Base-by-base conservation (phyloP, 1,140 invertebrate species). In the Drosophila pandora region DNA sequence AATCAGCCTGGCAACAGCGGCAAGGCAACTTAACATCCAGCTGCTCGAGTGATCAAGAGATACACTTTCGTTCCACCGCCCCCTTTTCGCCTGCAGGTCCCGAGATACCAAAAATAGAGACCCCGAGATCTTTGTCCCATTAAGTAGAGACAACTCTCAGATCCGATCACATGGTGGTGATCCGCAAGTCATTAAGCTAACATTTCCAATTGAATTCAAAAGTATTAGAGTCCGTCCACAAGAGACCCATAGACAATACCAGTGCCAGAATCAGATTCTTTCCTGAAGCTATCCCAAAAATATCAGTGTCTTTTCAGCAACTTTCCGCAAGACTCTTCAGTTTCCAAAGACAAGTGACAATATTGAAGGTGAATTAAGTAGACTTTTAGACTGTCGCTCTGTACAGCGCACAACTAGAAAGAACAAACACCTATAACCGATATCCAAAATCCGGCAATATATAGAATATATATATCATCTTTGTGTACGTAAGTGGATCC, bases 151-250 rank as follows among this genome's bases (percentile, higher is more conserved):
- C 17, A 45, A 39, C 13, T 65, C 49, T 43, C 13, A 30, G 32
- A 63, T 9, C 2, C 10, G 41, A 37, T 61, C 43, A 34, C 48
- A 34, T 57, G 62, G 45, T 57, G 62, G 45, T 41, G 43, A 13
- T 43, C 39, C 57, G 34, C 50, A 59, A 37, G 17, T 73, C 58
- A 55, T 54, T 56, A 45, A 34, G 41, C 57, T 32, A 69, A 28
- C 63, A 69, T 64, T 70, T 63, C 76, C 71, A 71, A 80, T 80
- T 80, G 60, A 76, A 17, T 17, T 17, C 0, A 17, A 17, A 78
- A 84, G 79, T 83, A 83, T 83, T 77, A 82, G 68, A 82, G 73
- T 81, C 79, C 79, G 79, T 81, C 79, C 79, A 81, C 72, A 30
- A 37, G 17, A 34, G 7, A 47, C 10, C 57, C 39, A 50, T 45